These are phyloP conservation scores for Tichodroma muraria DNA, from an alignment of 2,113 vertebrate species.

Conservation along the genomic window DNA sequence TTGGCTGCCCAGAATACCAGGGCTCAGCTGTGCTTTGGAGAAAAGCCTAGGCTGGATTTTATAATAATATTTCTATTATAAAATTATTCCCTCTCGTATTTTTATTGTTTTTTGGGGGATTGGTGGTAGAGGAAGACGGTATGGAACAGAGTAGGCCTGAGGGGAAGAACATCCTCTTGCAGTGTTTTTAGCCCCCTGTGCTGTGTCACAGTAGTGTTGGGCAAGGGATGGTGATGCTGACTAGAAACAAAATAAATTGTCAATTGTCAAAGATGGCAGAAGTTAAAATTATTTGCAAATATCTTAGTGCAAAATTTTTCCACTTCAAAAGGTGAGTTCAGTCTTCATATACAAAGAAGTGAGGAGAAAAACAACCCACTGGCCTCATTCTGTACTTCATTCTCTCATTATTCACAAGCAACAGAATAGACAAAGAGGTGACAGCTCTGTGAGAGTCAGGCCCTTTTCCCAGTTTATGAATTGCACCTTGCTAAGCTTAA, in stretches of 20 bases:
- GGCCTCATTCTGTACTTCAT: background rate
- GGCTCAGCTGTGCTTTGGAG: background rate
- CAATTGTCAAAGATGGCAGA: background rate
- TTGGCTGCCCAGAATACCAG: background rate
- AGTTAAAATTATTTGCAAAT: background rate
- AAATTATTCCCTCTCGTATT: background rate
- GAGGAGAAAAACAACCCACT: background rate
- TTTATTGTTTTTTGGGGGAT: background rate
- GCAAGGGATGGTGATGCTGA: background rate
- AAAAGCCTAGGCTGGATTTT: background rate
- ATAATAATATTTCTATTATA: background rate
- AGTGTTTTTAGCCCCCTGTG: background rate
- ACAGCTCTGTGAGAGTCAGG: background rate
- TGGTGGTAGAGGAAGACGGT: background rate
- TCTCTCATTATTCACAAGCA: background rate
- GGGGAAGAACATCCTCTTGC: background rate
- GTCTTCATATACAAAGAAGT: background rate
- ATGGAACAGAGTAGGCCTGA: background rate
- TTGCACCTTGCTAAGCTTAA: background rate
- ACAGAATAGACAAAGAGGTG: background rate
- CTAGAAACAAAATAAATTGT: background rate
- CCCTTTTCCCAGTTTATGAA: background rate
- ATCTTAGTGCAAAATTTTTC: background rate
- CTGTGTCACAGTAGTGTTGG: background rate
- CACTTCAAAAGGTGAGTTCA: background rate